Percentiles rank a stretch among this genome's conserved stretches.
These are phyloP conservation scores for Pipistrellus nathusii DNA, from an alignment of 2,797 vertebrate genomes.

Conservation along the genomic window DNA sequence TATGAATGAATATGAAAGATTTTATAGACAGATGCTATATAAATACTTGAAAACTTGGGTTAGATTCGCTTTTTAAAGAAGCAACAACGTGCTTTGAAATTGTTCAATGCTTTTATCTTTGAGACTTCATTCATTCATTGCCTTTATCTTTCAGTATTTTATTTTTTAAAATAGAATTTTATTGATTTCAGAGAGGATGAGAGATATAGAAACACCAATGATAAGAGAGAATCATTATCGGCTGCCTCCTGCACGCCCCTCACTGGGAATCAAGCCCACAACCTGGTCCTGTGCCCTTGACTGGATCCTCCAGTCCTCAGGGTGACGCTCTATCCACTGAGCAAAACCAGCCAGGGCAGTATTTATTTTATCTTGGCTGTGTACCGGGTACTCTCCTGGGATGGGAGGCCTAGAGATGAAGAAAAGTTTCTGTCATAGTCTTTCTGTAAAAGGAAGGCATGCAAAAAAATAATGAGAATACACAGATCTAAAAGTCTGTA, in stretches of 20 bases:
- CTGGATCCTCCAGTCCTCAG: too few species aligned
- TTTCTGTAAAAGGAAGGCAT: neutral
- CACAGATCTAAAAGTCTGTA: neutral
- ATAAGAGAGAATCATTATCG: too few species aligned
- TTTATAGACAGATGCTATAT: neutral
- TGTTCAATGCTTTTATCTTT: neutral
- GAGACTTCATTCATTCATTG: neutral
- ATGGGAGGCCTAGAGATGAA: neutral
- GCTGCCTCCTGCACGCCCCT: too few species aligned
- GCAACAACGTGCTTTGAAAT: neutral
- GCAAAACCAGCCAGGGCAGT: too few species aligned
- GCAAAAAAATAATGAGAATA: neutral
- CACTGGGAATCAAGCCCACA: too few species aligned
- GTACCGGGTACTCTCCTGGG: neutral
- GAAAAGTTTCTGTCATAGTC: neutral
- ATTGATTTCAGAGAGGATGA: too few species aligned
- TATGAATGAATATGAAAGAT: neutral
- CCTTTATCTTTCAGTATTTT: slow-evolving; percentile 1
- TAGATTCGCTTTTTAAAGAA: slow-evolving; percentile 22
- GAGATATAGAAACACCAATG: too few species aligned
- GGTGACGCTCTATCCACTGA: too few species aligned
- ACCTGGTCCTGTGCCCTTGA: too few species aligned
- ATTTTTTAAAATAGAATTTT: too few species aligned
- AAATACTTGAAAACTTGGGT: slow-evolving; percentile 5
- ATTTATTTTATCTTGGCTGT: neutral